Evolutionary conservation across 1,140 invertebrate species (phyloP).

Genomic region (Drosophila guanche): DNA sequence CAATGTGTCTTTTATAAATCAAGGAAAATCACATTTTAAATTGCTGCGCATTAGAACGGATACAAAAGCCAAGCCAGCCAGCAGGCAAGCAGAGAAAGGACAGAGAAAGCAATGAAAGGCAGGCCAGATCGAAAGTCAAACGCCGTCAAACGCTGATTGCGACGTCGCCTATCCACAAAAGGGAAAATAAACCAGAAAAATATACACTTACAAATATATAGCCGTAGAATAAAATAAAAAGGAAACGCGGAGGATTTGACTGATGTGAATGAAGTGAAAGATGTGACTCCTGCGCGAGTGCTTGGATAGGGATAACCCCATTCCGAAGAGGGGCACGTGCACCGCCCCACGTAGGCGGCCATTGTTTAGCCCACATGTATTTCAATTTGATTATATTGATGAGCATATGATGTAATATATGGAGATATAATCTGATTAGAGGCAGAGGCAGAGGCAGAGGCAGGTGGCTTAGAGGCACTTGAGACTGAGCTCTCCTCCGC

Average conservation of each 20-base stretch:
- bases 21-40: conserved; percentile 77
- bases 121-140: conserved; percentile 69
- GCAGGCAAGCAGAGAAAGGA: conserved; percentile 18
- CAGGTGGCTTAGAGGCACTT: conserved; percentile 8
- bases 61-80: conserved; percentile 55
- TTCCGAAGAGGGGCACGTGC: conserved; percentile 31
- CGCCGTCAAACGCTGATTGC: conserved; percentile 72
- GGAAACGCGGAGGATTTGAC: conserved; percentile 52
- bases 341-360: neutral
- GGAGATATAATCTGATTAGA: conserved; percentile 67
- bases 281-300: conserved; percentile 30
- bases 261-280: conserved; percentile 48
- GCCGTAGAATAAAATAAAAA: conserved; percentile 10
- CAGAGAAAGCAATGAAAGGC: neutral
- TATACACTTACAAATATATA: conserved; percentile 9
- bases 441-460: neutral
- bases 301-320: neutral
- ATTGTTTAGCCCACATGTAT: conserved; percentile 50
- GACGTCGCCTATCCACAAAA: conserved; percentile 52
- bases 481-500: neutral
- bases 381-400: conserved; percentile 61
- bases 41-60: conserved; percentile 77
- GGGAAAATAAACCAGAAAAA: conserved; percentile 12
- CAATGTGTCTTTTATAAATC: conserved; percentile 81
- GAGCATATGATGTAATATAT: conserved; percentile 67